These are phyloP conservation scores for Hippopotamus amphibius DNA, from an alignment of 2,113 vertebrate genomes.

Conservation along the genomic window DNA sequence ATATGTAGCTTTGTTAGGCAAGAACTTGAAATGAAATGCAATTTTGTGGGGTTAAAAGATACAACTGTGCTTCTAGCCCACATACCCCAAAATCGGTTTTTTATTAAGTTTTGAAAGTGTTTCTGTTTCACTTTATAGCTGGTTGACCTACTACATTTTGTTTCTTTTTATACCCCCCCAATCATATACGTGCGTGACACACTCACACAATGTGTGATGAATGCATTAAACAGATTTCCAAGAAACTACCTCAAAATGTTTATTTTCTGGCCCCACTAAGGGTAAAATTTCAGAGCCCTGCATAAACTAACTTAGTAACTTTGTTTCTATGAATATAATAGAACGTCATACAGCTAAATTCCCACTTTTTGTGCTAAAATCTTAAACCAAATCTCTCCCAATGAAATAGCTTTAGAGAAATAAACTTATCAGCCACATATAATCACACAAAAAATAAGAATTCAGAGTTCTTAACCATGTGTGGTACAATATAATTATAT, in stretches of 20 bases:
- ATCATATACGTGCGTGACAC: not conserved
- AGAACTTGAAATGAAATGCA: conserved; percentile 53
- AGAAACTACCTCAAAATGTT: conserved; percentile 66
- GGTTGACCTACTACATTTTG: conserved; percentile 39
- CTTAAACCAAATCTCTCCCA: conserved; percentile 63
- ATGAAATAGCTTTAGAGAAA: conserved; percentile 52
- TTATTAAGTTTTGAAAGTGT: conserved; percentile 68
- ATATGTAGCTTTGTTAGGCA: conserved; percentile 29
- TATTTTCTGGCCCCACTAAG: not conserved
- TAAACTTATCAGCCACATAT: not conserved
- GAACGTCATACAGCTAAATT: conserved; percentile 57
- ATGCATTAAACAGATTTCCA: conserved; percentile 62
- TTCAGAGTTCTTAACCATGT: not conserved
- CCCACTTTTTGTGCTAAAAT: conserved; percentile 47
- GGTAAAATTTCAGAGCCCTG: conserved; percentile 55
- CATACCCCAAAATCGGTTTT: not conserved
- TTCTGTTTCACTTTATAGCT: conserved; percentile 64
- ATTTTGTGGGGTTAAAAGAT: conserved; percentile 34
- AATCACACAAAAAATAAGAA: conserved; percentile 47
- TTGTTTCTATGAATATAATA: not conserved
- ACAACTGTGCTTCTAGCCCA: not conserved
- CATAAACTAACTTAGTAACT: not conserved
- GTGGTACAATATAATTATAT: not conserved
- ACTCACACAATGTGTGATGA: not conserved
- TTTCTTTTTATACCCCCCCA: conserved; percentile 4